Percentiles rank a stretch among this genome's conserved stretches.
Evolutionary conservation across 2,797 vertebrate genomes (phyloP).

Genomic region (Pteronotus mesoamericanus): DNA sequence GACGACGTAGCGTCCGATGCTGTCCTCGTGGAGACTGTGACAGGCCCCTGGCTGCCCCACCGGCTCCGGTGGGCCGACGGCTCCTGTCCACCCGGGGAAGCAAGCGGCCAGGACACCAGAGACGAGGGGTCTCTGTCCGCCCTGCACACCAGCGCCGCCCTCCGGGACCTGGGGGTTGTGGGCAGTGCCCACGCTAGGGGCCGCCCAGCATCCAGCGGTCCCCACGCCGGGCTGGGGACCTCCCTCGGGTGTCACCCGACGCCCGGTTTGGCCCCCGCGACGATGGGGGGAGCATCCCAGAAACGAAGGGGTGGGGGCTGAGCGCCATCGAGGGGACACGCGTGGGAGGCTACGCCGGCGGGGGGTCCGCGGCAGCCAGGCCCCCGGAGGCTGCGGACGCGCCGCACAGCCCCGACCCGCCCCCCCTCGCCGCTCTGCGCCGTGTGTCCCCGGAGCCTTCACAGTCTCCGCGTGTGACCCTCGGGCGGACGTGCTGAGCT

Average conservation of each 20-base stretch:
- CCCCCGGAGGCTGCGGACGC: fast-evolving
- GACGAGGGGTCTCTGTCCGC: background rate
- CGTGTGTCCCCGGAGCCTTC: background rate
- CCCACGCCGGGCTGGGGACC: background rate
- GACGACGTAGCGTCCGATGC: fast-evolving
- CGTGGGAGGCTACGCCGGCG: fast-evolving
- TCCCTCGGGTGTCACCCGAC: fast-evolving
- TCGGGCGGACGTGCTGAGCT: background rate
- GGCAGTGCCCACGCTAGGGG: fast-evolving
- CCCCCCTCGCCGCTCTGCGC: fast-evolving
- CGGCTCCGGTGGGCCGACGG: background rate
- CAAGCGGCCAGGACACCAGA: background rate
- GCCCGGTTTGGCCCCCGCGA: fast-evolving
- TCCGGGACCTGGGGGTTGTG: fast-evolving
- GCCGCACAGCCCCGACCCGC: fast-evolving
- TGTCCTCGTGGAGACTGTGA: background rate
- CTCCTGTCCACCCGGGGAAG: too few relatives aligned
- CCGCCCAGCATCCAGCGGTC: fast-evolving
- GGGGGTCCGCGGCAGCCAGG: fast-evolving
- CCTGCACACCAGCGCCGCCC: fast-evolving
- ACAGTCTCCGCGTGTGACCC: fast-evolving
- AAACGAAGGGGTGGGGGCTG: background rate
- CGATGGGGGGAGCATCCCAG: fast-evolving
- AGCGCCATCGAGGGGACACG: background rate
- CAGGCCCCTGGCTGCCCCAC: background rate